Conservation (phyloP, 2,797 vertebrate species). For the Botia kubotai region DNA sequence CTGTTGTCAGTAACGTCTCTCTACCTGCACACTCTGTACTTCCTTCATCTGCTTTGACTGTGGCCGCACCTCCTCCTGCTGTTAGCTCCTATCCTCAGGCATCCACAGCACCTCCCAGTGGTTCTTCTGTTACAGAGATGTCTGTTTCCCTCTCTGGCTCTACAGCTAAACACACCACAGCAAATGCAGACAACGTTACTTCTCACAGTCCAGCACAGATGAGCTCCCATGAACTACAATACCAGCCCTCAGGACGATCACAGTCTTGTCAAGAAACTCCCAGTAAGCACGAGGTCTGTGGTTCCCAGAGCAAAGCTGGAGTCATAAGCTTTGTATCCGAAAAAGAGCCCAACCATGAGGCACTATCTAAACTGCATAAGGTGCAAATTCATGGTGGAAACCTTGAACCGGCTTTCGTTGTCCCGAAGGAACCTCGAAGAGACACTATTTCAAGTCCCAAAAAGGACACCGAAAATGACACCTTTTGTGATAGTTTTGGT, state of each 20-base stretch:
- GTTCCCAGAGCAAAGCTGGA: constrained; percentile 54
- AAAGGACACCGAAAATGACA: constrained; percentile 56
- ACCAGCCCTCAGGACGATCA: constrained; percentile 41
- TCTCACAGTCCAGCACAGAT: constrained; percentile 21
- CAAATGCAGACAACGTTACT: constrained; percentile 28
- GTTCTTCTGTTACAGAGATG: constrained; percentile 19
- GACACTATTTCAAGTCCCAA: constrained; percentile 42
- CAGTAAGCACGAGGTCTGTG: constrained; percentile 54
- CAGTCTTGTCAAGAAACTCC: constrained; percentile 45
- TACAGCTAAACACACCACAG: background rate
- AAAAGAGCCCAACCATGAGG: constrained; percentile 9
- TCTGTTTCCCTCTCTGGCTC: constrained; percentile 10
- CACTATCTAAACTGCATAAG: constrained; percentile 18
- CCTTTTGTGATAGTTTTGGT: constrained; percentile 44
- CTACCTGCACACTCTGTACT: constrained; percentile 44
- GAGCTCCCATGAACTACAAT: constrained; percentile 55
- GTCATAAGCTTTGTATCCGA: constrained; percentile 19
- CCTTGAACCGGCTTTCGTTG: constrained; percentile 46
- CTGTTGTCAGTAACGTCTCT: constrained; percentile 32
- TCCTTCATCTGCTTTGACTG: constrained; percentile 22
- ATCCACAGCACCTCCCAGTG: constrained; percentile 9
- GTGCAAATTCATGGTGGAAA: constrained; percentile 56
- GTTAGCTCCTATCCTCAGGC: constrained; percentile 24
- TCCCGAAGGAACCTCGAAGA: constrained; percentile 52
- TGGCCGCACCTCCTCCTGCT: background rate